These are phyloP conservation scores for Caenorhabditis doughertyi DNA, from an alignment of 2,888 invertebrate species.

Conservation along the genomic window DNA sequence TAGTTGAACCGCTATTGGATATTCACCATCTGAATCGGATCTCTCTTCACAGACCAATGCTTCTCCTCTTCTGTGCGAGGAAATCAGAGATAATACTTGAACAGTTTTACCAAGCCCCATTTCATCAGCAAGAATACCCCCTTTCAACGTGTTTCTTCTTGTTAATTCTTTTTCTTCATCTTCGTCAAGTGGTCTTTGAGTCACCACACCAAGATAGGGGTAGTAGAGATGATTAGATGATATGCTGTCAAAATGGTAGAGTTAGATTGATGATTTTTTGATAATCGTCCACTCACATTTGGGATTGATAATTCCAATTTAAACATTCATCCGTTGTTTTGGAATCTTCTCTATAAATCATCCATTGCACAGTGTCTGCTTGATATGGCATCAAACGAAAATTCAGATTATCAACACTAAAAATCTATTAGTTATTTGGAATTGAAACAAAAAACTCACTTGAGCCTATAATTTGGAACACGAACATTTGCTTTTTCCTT, in stretches of 20 bases:
- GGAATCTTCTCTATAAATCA: conserved; percentile 83
- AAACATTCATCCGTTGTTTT: conserved; percentile 3
- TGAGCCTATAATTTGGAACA: conserved; percentile 9
- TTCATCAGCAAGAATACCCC: conserved; percentile 88
- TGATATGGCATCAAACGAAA: conserved; percentile 83
- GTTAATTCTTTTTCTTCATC: neutral
- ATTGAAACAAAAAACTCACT: conserved; percentile 9
- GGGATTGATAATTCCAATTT: neutral
- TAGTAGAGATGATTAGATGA: too few relatives aligned
- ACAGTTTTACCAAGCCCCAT: conserved; percentile 91
- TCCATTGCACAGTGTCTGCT: conserved; percentile 83
- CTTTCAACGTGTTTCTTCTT: conserved; percentile 20
- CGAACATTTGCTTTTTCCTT: conserved; percentile 5
- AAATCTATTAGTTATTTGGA: neutral
- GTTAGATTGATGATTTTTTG: too few relatives aligned
- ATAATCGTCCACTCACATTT: conserved; percentile 16
- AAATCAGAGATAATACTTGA: conserved; percentile 87
- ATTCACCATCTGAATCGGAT: conserved; percentile 81
- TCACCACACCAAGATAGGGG: conserved; percentile 12
- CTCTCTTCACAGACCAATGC: neutral
- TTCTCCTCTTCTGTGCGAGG: conserved; percentile 20
- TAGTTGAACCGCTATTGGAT: neutral
- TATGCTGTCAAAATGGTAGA: too few relatives aligned
- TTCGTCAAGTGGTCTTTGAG: neutral
- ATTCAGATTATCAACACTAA: conserved; percentile 5